Conservation (phyloP, 2,888 invertebrate species). For the Altica lythri region DNA sequence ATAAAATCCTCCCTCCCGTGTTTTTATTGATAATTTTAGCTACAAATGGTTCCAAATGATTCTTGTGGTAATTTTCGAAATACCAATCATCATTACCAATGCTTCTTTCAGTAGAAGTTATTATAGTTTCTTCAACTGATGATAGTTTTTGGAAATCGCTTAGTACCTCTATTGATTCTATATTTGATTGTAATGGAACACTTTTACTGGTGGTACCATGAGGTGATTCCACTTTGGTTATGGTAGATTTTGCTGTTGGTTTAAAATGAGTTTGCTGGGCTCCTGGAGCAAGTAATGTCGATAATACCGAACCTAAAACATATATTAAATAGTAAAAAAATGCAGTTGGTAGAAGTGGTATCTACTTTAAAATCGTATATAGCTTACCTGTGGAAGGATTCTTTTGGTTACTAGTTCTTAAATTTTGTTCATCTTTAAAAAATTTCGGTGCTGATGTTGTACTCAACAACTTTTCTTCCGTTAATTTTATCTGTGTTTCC, state of each 20-base stretch:
- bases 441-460: slow-evolving; percentile 3
- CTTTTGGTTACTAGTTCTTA: background rate
- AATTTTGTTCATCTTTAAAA: background rate
- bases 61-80: slow-evolving; percentile 81
- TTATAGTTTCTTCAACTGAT: slow-evolving; percentile 42
- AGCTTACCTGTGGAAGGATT: slow-evolving; percentile 3
- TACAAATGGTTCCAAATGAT: slow-evolving; percentile 59
- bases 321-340: slow-evolving; percentile 5
- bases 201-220: slow-evolving; percentile 39
- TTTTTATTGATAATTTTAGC: slow-evolving; percentile 27
- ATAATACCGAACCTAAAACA: slow-evolving; percentile 60
- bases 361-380: no score
- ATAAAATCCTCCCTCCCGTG: background rate
- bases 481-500: slow-evolving; percentile 17
- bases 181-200: slow-evolving; percentile 39
- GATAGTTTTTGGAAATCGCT: slow-evolving; percentile 53
- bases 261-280: slow-evolving; percentile 58
- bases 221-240: slow-evolving; percentile 64
- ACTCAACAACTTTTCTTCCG: slow-evolving; percentile 1
- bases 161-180: slow-evolving; percentile 32
- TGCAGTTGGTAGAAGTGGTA: no score
- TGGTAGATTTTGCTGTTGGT: slow-evolving; percentile 61
- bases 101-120: slow-evolving; percentile 18
- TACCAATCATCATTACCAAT: slow-evolving; percentile 74
- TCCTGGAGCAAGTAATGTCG: slow-evolving; percentile 68